Conservation (phyloP, 2,113 vertebrate genomes). For the Lagenorhynchus albirostris region DNA sequence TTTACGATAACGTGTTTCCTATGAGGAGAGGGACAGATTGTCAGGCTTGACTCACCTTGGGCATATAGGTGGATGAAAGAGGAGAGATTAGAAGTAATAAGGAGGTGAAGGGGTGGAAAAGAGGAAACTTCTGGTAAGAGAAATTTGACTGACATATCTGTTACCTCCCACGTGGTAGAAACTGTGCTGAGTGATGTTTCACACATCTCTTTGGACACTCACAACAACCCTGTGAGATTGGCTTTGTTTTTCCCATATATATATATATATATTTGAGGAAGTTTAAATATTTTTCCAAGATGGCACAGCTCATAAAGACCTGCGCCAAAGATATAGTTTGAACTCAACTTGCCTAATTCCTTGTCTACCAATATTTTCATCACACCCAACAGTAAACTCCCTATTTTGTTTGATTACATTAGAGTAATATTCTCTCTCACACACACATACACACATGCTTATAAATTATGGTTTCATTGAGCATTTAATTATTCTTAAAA, state of each 20-base stretch:
- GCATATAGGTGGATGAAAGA: background rate
- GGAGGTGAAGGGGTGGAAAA: background rate
- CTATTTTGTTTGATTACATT: background rate
- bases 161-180: background rate
- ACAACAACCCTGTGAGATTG: background rate
- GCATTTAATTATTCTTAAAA: background rate
- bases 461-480: background rate
- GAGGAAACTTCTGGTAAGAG: background rate
- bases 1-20: background rate
- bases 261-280: background rate
- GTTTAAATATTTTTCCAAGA: background rate
- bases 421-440: background rate
- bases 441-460: background rate
- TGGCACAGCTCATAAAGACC: background rate
- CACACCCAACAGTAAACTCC: background rate
- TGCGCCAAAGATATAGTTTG: background rate
- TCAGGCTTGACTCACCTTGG: background rate
- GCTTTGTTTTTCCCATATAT: background rate
- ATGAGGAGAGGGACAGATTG: background rate
- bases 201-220: background rate
- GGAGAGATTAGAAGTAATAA: background rate
- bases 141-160: background rate
- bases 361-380: background rate
- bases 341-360: background rate
- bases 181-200: background rate